A percentile compares a stretch with the other conserved stretches of the same genome.
phyloP scores from a whole-genome alignment of 2,797 vertebrate species.

The Chiroxiphia lanceolata region DNA sequence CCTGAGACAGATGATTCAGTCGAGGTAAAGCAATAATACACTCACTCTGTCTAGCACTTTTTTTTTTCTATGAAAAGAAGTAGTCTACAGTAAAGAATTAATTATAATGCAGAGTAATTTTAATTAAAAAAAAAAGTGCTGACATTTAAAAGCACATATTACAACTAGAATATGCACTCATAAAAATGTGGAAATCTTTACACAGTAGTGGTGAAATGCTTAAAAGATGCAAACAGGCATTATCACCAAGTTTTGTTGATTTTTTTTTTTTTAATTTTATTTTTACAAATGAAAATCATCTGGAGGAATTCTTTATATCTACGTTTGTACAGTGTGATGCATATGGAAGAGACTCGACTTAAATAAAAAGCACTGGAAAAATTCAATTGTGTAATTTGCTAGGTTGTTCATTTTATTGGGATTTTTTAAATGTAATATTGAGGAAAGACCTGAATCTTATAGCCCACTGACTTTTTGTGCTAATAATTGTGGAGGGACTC shows the following conservation, averaged over 20 bases:
- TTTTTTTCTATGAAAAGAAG: neutral
- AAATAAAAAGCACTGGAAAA: neutral
- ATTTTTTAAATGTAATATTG: neutral
- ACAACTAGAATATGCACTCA: neutral
- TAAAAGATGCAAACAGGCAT: neutral
- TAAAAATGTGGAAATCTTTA: neutral
- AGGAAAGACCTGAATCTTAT: neutral
- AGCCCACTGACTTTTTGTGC: neutral
- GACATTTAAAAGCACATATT: constrained; percentile 28
- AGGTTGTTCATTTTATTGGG: neutral
- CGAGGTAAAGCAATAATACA: constrained; percentile 82
- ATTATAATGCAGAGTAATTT: constrained; percentile 54
- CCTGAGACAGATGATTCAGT: constrained; percentile 92
- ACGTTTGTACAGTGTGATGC: neutral
- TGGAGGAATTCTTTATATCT: neutral
- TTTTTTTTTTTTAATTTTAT: neutral
- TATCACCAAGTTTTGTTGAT: neutral
- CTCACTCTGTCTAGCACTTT: constrained; percentile 36
- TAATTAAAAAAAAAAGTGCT: neutral
- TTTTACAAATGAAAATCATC: neutral
- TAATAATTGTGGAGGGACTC: neutral
- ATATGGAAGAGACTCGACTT: neutral
- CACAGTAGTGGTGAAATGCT: neutral
- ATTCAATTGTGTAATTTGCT: neutral
- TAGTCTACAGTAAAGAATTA: constrained; percentile 40